Evolutionary conservation across 1,140 invertebrate species (phyloP), one percentile per base, ranked within the genome.

Genomic region (Zaprionus gabonicus): DNA sequence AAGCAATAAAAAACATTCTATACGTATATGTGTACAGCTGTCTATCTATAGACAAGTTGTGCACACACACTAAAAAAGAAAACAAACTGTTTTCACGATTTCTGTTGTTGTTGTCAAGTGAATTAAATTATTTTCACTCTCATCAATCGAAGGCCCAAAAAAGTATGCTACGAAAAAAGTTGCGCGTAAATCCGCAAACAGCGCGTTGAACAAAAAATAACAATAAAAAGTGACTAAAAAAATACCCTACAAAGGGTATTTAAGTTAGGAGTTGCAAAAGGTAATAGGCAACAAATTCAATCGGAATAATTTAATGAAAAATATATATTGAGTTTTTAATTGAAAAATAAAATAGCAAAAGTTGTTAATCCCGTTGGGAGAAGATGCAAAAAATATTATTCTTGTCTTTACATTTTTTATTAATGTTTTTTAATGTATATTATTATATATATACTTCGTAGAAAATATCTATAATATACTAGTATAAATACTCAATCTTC

Each of bases 41-140:
- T 46, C 41, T 17, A 17, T 46, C 41, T 46, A 46, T 46, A n/a
- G n/a, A 46, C 41, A 20, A 38, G 36, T 46, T 46, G 41, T 17
- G 41, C n/a, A 17, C 41, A 34, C 15, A 17, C 12, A 13, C 1
- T 25, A 78, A 51, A 78, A 80, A 81, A 51, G 55, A 74, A 75
- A 56, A 49, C 27, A 31, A 67, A 66, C 51, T 74, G 25, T 80
- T 83, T 71, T 80, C 67, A 74, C 81, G 77, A 66, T 84, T 67
- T 71, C 71, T 78, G 64, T 74, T 78, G 75, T 68, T 51, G 46
- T 51, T 25, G 20, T 51, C 46, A 66, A 81, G 67, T 74, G 71
- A 85, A 85, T 84, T 85, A 81, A 85, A 84, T 84, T 85, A 84
- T 84, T 84, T 64, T 67, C 74, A 71, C 70, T 78, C 76, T 44